Evolutionary conservation across 2,888 invertebrate species (phyloP).

Genomic region (Lasioglossum morio): DNA sequence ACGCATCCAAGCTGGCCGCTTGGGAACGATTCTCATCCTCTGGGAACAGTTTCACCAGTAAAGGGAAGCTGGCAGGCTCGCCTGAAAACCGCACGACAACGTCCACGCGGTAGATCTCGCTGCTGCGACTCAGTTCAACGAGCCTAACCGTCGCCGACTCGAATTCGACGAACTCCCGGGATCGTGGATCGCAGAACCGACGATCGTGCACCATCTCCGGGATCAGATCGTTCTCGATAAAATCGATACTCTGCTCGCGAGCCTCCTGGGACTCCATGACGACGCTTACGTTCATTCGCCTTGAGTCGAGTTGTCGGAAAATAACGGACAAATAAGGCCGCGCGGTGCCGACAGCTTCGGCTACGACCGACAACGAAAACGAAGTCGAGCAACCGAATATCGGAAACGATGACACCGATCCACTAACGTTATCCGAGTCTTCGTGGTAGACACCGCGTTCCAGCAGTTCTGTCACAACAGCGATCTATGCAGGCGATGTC

Average conservation of each 20-base stretch:
- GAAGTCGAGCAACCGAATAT: not conserved
- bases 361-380: not conserved
- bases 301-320: not conserved
- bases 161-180: constrained; percentile 81
- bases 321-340: not conserved
- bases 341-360: not conserved
- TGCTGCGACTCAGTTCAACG: constrained; percentile 54
- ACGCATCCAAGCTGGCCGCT: constrained; percentile 64
- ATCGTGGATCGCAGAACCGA: constrained; percentile 78
- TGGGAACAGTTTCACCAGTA: constrained; percentile 77
- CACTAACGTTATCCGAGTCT: not conserved
- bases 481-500: too few relatives aligned
- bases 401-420: not conserved
- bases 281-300: not conserved
- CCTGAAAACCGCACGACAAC: constrained; percentile 77
- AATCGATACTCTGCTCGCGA: constrained; percentile 63
- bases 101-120: constrained; percentile 70
- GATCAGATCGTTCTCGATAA: constrained; percentile 75
- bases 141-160: constrained; percentile 65
- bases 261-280: constrained; percentile 30
- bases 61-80: constrained; percentile 67
- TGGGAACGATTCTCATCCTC: constrained; percentile 17
- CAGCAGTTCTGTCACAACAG: not conserved
- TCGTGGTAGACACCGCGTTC: not conserved
- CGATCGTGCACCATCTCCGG: constrained; percentile 80